Conservation (phyloP, 2,113 vertebrate genomes). For the Psittacula cyanocephala region DNA sequence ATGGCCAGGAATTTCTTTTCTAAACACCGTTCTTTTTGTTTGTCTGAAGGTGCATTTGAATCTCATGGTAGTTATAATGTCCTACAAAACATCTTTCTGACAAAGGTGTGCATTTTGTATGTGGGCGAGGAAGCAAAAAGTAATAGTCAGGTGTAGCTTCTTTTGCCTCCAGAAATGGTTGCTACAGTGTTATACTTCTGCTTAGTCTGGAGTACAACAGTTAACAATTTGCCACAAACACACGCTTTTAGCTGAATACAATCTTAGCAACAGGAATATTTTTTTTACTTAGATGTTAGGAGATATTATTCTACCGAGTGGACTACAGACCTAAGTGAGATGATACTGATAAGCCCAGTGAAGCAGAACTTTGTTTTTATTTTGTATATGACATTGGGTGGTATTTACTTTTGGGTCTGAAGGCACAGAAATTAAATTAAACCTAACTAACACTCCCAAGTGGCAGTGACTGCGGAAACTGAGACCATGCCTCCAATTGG, state of each 20-base stretch:
- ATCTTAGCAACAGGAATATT: background rate
- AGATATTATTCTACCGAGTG: background rate
- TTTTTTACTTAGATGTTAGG: background rate
- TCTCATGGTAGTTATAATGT: background rate
- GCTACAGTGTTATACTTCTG: background rate
- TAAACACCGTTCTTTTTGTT: background rate
- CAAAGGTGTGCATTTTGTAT: rapidly evolving
- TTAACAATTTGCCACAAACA: background rate
- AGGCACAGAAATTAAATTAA: background rate
- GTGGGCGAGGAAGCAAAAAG: background rate
- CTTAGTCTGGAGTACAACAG: background rate
- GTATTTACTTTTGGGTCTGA: background rate
- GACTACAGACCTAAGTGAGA: background rate
- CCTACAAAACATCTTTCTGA: background rate
- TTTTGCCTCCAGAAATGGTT: background rate
- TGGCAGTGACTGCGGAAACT: background rate
- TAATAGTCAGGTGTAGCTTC: background rate
- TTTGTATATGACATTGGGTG: background rate
- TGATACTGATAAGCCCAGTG: background rate
- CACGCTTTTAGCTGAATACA: background rate
- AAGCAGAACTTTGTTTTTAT: background rate
- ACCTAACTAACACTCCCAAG: background rate
- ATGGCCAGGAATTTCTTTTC: background rate
- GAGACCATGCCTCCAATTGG: background rate
- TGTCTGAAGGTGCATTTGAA: background rate